A percentile compares a stretch with the other conserved stretches of the same genome.
These are phyloP conservation scores for Odontesthes bonariensis DNA, from an alignment of 2,113 vertebrate species.

Conservation along the genomic window DNA sequence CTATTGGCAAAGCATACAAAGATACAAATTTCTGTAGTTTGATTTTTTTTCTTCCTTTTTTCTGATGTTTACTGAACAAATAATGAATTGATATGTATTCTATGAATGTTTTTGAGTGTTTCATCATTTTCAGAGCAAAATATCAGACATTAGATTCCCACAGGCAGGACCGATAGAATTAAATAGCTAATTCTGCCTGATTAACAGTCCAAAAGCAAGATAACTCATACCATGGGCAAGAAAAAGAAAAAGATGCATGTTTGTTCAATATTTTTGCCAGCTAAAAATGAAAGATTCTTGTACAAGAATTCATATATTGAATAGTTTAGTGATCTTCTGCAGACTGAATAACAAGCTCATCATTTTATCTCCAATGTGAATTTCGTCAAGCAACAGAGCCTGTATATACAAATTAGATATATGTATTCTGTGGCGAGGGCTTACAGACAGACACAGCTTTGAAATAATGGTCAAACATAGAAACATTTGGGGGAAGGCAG, in stretches of 20 bases:
- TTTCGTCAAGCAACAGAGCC: too few relatives aligned
- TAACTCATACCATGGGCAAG: background rate
- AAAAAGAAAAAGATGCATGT: background rate
- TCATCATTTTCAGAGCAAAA: too few relatives aligned
- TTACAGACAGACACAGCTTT: too few relatives aligned
- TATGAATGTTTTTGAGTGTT: too few relatives aligned
- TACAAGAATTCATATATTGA: background rate
- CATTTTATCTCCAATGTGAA: too few relatives aligned
- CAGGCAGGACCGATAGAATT: background rate
- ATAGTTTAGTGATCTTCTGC: too few relatives aligned
- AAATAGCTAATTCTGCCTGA: background rate
- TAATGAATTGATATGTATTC: background rate
- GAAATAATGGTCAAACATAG: too few relatives aligned
- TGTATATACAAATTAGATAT: too few relatives aligned
- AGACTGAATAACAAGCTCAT: too few relatives aligned
- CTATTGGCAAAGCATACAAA: background rate
- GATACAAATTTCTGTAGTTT: too few relatives aligned
- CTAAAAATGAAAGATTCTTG: background rate
- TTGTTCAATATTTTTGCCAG: background rate
- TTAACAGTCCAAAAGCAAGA: background rate
- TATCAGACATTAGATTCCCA: background rate
- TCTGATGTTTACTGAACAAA: background rate
- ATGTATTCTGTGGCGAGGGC: too few relatives aligned
- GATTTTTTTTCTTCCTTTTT: background rate
- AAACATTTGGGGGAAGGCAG: too few relatives aligned